phyloP scores from a whole-genome alignment of 2,113 vertebrate species.

The Hippopotamus amphibius region DNA sequence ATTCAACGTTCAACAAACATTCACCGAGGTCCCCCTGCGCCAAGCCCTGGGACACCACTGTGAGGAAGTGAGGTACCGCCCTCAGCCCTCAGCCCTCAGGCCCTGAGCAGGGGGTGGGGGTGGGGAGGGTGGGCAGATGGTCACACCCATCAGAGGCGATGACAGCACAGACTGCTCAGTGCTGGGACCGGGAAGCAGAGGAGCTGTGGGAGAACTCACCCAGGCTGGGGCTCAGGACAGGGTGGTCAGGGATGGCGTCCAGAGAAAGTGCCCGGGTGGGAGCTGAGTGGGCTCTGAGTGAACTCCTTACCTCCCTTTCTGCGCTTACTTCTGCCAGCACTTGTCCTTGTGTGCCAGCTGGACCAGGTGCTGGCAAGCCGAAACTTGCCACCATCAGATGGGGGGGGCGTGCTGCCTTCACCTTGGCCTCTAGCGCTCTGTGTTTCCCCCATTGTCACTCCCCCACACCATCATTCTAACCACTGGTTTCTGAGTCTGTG shows the following conservation, averaged over 20 bases:
- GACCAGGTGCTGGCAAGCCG: background rate
- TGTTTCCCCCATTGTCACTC: background rate
- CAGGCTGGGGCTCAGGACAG: no score
- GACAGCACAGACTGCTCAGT: background rate
- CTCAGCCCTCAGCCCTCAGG: background rate
- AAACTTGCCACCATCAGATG: background rate
- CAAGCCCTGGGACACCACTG: background rate
- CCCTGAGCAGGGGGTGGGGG: background rate
- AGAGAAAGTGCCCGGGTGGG: background rate
- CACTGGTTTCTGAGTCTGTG: background rate
- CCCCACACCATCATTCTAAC: background rate
- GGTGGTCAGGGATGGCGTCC: background rate
- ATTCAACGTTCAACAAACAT: conserved; percentile 64
- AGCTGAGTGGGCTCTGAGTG: background rate
- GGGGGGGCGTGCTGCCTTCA: background rate
- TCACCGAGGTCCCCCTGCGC: background rate
- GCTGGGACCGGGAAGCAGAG: background rate
- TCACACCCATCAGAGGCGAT: background rate
- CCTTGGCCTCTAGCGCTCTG: background rate
- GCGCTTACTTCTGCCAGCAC: background rate
- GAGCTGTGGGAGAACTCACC: background rate
- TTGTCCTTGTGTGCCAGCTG: background rate
- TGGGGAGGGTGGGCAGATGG: background rate
- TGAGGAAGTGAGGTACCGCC: background rate
- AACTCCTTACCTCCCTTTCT: background rate